Evolutionary conservation across 2,113 vertebrate genomes (phyloP).

Genomic region (Nycticorax nycticorax): DNA sequence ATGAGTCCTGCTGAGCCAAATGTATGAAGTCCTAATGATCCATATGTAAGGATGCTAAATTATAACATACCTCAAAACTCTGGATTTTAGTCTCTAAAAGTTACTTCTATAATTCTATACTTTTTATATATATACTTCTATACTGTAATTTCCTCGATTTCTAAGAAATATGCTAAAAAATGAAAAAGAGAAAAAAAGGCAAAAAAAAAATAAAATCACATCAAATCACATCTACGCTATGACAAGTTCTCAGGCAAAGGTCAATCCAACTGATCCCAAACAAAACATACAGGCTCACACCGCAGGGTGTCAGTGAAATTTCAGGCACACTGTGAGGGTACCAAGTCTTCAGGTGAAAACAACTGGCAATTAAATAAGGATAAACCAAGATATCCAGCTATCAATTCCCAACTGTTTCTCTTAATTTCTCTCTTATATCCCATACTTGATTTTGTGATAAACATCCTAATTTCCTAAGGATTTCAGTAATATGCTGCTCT

Average conservation of each 20-base stretch:
- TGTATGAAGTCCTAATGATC: background rate
- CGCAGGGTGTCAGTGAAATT: background rate
- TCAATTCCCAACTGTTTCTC: background rate
- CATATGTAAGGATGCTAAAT: background rate
- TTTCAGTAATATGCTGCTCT: background rate
- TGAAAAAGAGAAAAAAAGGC: too few relatives aligned
- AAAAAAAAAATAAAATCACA: background rate
- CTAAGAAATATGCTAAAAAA: rapidly evolving
- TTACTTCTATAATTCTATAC: background rate
- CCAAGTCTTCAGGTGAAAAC: background rate
- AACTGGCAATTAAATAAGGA: background rate
- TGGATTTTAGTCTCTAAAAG: background rate
- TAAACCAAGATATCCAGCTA: background rate
- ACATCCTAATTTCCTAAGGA: background rate
- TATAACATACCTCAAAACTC: background rate
- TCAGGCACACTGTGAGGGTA: background rate
- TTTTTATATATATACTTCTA: background rate
- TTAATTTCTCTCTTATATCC: background rate
- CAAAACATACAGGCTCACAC: background rate
- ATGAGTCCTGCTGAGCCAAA: background rate
- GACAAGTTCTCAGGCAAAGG: background rate
- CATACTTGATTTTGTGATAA: background rate
- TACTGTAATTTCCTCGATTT: background rate
- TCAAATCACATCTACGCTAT: background rate
- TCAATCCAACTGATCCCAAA: background rate